These are phyloP conservation scores for Neotoxoptera formosana DNA, from an alignment of 1,140 invertebrate species.

Conservation along the genomic window DNA sequence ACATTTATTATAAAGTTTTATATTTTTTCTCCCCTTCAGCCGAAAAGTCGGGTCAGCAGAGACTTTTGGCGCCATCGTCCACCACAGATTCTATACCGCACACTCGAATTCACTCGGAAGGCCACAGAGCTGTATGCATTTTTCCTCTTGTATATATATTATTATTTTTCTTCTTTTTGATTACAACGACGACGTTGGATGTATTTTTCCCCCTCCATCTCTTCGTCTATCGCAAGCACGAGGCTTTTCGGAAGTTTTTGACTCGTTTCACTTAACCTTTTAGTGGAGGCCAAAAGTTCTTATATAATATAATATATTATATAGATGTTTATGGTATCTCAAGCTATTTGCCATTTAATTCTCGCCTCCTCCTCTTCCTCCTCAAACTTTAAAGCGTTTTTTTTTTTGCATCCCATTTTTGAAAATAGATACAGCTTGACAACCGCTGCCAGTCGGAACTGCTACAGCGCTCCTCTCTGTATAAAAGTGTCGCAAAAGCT, in stretches of 20 bases:
- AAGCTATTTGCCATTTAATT: slow-evolving; percentile 45
- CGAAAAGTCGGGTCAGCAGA: slow-evolving; percentile 55
- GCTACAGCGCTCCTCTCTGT: background rate
- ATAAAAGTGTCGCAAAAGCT: background rate
- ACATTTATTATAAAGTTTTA: slow-evolving; percentile 57
- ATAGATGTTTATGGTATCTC: slow-evolving; percentile 12
- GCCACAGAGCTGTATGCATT: background rate
- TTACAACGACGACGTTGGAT: background rate
- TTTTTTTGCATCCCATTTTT: background rate
- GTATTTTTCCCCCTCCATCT: background rate
- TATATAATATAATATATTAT: background rate
- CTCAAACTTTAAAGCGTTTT: slow-evolving; percentile 4
- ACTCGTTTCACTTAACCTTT: slow-evolving; percentile 57
- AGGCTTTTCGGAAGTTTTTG: slow-evolving; percentile 34
- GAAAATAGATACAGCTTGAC: background rate
- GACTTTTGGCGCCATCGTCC: slow-evolving; percentile 54
- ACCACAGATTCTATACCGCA: slow-evolving; percentile 25
- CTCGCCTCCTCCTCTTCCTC: background rate
- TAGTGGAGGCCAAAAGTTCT: slow-evolving; percentile 39
- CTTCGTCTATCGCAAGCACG: no score
- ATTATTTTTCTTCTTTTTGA: slow-evolving; percentile 23
- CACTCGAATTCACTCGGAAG: slow-evolving; percentile 52
- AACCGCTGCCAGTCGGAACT: background rate
- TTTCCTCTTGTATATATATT: slow-evolving; percentile 38
- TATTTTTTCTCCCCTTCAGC: slow-evolving; percentile 20